Evolutionary conservation across 2,113 vertebrate species (phyloP).

Genomic region (Natator depressus): DNA sequence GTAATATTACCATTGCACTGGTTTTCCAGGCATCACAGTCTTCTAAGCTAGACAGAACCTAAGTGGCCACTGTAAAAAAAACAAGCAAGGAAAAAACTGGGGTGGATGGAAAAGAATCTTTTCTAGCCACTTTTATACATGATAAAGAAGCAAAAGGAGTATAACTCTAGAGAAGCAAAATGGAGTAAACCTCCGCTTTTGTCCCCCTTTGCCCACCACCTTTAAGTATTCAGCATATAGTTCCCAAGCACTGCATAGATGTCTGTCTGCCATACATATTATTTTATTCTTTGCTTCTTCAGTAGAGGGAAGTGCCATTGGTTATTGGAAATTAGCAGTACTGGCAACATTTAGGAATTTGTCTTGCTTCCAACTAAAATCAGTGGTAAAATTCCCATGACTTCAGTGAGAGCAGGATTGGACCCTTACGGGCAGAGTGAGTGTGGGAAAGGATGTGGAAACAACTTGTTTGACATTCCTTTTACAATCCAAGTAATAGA

Average conservation of each 20-base stretch:
- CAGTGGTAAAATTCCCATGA: background rate
- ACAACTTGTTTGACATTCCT: background rate
- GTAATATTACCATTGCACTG: background rate
- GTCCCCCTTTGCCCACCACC: background rate
- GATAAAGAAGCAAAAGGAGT: background rate
- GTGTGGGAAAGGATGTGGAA: background rate
- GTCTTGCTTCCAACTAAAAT: background rate
- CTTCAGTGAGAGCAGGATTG: background rate
- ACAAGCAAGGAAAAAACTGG: background rate
- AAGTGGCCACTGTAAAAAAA: background rate
- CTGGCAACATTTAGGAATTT: background rate
- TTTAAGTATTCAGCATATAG: background rate
- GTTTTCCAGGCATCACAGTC: background rate
- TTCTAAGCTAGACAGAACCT: background rate
- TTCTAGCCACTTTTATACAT: background rate
- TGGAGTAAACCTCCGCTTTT: background rate
- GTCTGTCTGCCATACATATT: background rate
- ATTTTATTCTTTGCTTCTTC: background rate
- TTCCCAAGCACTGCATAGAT: background rate
- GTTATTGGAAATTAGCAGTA: background rate
- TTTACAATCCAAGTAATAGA: constrained; percentile 38
- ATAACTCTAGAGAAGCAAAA: background rate
- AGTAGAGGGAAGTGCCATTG: background rate
- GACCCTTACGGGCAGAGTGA: background rate
- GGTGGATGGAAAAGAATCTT: background rate